These are phyloP conservation scores for Hydrozoanthus tunicans DNA, from an alignment of 64 coral and sea anemone species.

Conservation along the genomic window DNA sequence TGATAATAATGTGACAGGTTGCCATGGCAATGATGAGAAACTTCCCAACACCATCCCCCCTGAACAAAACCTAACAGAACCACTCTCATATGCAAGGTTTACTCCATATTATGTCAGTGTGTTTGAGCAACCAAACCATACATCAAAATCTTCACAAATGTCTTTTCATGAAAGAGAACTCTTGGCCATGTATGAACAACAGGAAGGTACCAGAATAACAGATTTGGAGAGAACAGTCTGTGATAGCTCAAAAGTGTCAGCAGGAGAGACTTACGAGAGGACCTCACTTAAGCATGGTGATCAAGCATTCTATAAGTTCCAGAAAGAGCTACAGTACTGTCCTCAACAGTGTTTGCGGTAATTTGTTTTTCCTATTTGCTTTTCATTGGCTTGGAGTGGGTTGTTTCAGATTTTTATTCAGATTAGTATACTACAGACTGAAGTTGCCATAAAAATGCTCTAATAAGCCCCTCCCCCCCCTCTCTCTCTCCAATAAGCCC, in stretches of 20 bases:
- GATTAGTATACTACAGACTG: too few relatives aligned
- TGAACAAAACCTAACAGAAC: not conserved
- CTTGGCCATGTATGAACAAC: slow-evolving; percentile 53
- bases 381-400: too few relatives aligned
- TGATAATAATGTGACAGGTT: not conserved
- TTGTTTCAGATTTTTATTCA: too few relatives aligned
- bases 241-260: not conserved
- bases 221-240: not conserved
- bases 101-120: slow-evolving; percentile 74
- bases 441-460: too few relatives aligned
- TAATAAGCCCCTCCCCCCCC: too few relatives aligned
- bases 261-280: slow-evolving; percentile 70
- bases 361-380: not conserved
- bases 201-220: slow-evolving; percentile 54
- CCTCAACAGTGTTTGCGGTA: slow-evolving; percentile 86
- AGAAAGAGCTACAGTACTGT: slow-evolving; percentile 64
- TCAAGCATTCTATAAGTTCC: slow-evolving; percentile 78
- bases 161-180: slow-evolving; percentile 73
- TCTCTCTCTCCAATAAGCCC: too few relatives aligned
- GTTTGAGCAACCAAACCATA: slow-evolving; percentile 33
- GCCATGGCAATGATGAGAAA: not conserved
- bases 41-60: not conserved
- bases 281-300: slow-evolving; percentile 65
- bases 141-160: not conserved
- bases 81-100: not conserved